phyloP scores from a whole-genome alignment of 2,888 invertebrate species.

The Copidosoma aretas region DNA sequence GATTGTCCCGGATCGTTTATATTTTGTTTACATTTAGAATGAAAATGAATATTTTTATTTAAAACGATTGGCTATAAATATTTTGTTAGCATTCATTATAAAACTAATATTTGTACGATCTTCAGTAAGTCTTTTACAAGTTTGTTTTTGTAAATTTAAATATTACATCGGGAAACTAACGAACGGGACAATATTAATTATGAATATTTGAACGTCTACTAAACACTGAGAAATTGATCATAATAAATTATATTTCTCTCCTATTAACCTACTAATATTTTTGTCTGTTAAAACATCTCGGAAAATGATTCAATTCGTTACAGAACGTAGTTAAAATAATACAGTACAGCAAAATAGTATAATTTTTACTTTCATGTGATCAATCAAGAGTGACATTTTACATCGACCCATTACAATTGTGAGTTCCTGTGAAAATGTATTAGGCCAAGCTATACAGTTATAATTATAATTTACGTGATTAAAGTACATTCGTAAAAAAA shows the following conservation, averaged over 20 bases:
- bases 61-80: neutral
- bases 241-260: constrained; percentile 60
- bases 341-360: constrained; percentile 44
- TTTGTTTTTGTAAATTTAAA: constrained; percentile 19
- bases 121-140: constrained; percentile 32
- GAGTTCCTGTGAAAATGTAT: constrained; percentile 40
- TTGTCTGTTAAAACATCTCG: constrained; percentile 44
- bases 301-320: constrained; percentile 58
- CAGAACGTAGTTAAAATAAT: constrained; percentile 51
- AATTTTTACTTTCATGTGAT: too few relatives aligned
- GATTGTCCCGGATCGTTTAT: constrained; percentile 37
- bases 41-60: neutral
- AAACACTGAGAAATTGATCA: constrained; percentile 53
- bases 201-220: constrained; percentile 57
- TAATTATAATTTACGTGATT: constrained; percentile 22
- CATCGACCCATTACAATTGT: constrained; percentile 47
- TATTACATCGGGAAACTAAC: constrained; percentile 51
- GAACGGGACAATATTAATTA: constrained; percentile 55
- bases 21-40: constrained; percentile 9
- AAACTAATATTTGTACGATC: constrained; percentile 28
- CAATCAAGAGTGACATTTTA: constrained; percentile 40
- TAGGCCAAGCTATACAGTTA: constrained; percentile 38
- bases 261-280: constrained; percentile 58
- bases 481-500: constrained; percentile 28
- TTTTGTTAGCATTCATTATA: neutral